These are phyloP conservation scores for Buphagus erythrorhynchus DNA, from an alignment of 2,797 vertebrate species.

Conservation along the genomic window DNA sequence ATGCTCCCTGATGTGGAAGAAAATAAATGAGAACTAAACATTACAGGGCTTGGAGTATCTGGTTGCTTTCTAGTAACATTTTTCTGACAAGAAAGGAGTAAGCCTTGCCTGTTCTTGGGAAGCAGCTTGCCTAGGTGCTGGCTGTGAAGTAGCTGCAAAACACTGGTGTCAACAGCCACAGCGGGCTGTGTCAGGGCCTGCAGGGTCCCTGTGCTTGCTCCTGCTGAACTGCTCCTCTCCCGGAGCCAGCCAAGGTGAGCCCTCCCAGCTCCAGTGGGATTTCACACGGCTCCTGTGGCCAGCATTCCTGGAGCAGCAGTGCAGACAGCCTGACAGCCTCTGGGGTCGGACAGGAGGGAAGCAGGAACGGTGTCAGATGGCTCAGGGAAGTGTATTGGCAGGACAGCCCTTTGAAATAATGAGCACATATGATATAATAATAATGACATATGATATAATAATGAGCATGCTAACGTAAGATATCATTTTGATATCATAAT, in stretches of 20 bases:
- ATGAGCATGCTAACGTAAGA: rapidly evolving
- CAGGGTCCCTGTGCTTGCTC: rapidly evolving
- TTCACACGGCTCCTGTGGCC: neutral
- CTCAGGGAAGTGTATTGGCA: neutral
- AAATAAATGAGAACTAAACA: neutral
- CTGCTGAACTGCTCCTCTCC: neutral
- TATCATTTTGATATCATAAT: neutral
- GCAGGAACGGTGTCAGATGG: rapidly evolving
- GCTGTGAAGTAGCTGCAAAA: neutral
- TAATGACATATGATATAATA: too few relatives aligned
- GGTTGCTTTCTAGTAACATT: neutral
- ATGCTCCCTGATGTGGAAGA: neutral
- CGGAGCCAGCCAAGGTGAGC: neutral
- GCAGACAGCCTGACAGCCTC: neutral
- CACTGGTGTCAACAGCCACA: neutral
- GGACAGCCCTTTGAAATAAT: neutral
- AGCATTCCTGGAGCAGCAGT: rapidly evolving
- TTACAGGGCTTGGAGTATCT: neutral
- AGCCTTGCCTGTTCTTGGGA: neutral
- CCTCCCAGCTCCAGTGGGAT: neutral
- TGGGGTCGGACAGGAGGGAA: neutral
- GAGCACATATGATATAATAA: too few relatives aligned
- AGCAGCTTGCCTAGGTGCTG: neutral
- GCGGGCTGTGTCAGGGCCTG: rapidly evolving
- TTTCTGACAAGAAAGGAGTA: neutral